These are phyloP conservation scores for Lasaia peninsularis DNA, from an alignment of 1,140 invertebrate species.

Conservation along the genomic window DNA sequence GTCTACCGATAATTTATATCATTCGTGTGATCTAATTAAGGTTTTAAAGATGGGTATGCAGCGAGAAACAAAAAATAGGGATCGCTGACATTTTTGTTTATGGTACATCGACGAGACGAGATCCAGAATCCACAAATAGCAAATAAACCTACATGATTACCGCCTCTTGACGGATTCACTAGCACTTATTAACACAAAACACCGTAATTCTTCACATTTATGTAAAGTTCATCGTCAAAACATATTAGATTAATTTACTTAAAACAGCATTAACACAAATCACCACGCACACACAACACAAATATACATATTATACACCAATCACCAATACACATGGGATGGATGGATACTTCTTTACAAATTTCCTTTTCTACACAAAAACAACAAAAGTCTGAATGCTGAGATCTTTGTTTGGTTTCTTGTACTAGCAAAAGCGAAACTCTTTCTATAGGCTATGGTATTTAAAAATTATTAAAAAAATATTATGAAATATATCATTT, in stretches of 20 bases:
- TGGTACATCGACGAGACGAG: constrained; percentile 76
- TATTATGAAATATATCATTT: too few relatives aligned
- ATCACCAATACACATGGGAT: constrained; percentile 60
- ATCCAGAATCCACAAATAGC: constrained; percentile 78
- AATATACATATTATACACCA: constrained; percentile 65
- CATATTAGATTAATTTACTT: constrained; percentile 71
- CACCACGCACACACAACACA: constrained; percentile 77
- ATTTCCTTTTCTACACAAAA: constrained; percentile 59
- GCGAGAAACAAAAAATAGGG: constrained; percentile 77
- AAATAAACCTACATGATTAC: constrained; percentile 75
- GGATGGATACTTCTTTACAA: constrained; percentile 51
- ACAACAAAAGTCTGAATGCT: constrained; percentile 54
- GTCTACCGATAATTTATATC: constrained; percentile 72
- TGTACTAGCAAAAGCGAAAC: constrained; percentile 22
- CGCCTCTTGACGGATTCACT: constrained; percentile 74
- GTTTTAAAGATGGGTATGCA: constrained; percentile 69
- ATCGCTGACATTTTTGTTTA: constrained; percentile 79
- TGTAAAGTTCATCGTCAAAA: constrained; percentile 70
- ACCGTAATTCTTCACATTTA: constrained; percentile 71
- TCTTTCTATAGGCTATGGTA: constrained; percentile 12
- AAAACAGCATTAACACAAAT: constrained; percentile 75
- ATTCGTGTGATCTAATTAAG: constrained; percentile 75
- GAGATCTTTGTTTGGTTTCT: constrained; percentile 45
- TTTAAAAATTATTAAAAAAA: not conserved
- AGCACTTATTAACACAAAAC: constrained; percentile 73